A percentile compares a stretch with the other conserved stretches of the same genome.
Evolutionary conservation across 1,140 invertebrate species (phyloP).

Genomic region (Rhynchophorus ferrugineus): DNA sequence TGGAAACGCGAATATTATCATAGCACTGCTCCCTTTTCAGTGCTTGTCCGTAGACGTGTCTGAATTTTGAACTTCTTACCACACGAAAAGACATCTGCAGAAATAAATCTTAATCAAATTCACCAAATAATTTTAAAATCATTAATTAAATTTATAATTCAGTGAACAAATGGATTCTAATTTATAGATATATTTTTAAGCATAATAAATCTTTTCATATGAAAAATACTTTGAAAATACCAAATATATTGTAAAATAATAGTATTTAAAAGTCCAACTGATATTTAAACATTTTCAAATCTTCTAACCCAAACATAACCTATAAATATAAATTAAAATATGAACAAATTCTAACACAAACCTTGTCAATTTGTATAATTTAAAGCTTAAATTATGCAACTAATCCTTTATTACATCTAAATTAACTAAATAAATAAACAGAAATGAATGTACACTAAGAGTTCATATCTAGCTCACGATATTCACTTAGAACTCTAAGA

Average conservation of each 20-base stretch:
- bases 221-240: too few species aligned
- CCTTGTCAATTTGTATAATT: conserved; percentile 19
- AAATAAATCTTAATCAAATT: conserved; percentile 4
- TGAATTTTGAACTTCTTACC: conserved; percentile 94
- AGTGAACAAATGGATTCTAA: too few species aligned
- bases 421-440: conserved; percentile 22
- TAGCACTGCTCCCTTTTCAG: conserved; percentile 97
- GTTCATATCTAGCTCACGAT: conserved; percentile 32
- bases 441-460: conserved; percentile 21
- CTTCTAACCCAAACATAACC: conserved; percentile 30
- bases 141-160: too few species aligned
- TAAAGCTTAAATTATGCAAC: background rate
- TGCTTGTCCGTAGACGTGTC: conserved; percentile 95
- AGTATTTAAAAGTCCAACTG: too few species aligned
- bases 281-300: too few species aligned
- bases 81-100: conserved; percentile 86
- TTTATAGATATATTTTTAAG: too few species aligned
- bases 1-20: conserved; percentile 96
- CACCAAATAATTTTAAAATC: too few species aligned
- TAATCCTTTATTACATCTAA: conserved; percentile 25
- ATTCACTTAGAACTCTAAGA: conserved; percentile 23
- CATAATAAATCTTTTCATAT: too few species aligned
- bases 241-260: too few species aligned
- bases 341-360: conserved; percentile 16
- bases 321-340: conserved; percentile 22